These are phyloP conservation scores for Passer montanus DNA, from an alignment of 2,113 vertebrate species.

Conservation along the genomic window DNA sequence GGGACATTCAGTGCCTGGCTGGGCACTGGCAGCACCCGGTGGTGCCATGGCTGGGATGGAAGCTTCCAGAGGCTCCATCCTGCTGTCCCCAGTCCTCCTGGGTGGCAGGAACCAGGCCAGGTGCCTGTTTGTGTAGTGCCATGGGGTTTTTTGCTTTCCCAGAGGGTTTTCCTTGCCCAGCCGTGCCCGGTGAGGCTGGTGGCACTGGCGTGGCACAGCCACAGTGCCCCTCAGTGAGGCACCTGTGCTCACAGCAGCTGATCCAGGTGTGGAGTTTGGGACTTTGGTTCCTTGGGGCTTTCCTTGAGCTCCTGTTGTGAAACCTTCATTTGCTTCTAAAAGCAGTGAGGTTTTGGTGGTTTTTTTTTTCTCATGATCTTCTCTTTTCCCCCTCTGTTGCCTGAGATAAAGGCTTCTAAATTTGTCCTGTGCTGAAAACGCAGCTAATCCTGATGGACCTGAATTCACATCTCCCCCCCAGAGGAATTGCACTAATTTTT, in stretches of 20 bases:
- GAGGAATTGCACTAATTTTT: conserved; percentile 64
- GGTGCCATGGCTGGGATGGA: neutral
- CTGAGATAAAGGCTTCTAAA: conserved; percentile 69
- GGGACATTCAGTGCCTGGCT: neutral
- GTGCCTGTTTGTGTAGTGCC: accelerated
- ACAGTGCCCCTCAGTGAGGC: neutral
- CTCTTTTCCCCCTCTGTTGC: conserved; percentile 50
- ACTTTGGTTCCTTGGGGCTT: neutral
- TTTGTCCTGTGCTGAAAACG: conserved; percentile 63
- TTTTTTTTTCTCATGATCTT: neutral
- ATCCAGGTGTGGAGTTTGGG: neutral
- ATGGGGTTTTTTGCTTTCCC: accelerated
- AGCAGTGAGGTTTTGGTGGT: neutral
- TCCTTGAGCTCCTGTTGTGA: conserved; percentile 9
- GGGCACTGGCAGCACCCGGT: accelerated
- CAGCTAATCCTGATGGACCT: conserved; percentile 67
- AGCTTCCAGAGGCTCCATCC: accelerated
- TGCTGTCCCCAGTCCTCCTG: accelerated
- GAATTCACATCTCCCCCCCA: conserved; percentile 44
- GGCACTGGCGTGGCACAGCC: neutral
- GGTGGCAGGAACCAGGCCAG: neutral
- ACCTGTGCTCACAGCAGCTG: neutral
- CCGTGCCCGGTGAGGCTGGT: neutral
- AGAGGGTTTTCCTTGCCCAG: neutral
- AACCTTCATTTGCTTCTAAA: conserved; percentile 39